A percentile compares a stretch with the other conserved stretches of the same genome.
Evolutionary conservation across 2,888 invertebrate species (phyloP).

Genomic region (Cheilosia pagana): DNA sequence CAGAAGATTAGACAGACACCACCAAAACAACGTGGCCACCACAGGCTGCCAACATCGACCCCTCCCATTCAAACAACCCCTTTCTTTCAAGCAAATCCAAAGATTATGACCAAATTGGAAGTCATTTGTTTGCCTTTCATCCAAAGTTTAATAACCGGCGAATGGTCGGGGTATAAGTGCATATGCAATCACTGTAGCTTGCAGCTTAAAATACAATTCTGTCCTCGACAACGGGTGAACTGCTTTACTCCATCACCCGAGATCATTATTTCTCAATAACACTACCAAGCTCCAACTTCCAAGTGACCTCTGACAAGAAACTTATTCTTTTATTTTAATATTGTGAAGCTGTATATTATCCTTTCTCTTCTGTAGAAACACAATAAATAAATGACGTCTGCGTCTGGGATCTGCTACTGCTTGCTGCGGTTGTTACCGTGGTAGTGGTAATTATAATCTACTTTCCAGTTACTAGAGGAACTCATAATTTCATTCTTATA

Average conservation of each 20-base stretch:
- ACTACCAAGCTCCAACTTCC: conserved; percentile 40
- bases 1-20: too few species aligned
- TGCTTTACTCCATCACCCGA: conserved; percentile 58
- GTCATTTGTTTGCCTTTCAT: too few species aligned
- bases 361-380: conserved; percentile 21
- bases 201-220: too few species aligned
- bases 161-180: too few species aligned
- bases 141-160: too few species aligned
- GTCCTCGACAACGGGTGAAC: not conserved
- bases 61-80: too few species aligned
- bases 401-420: too few species aligned
- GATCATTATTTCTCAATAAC: conserved; percentile 65
- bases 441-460: conserved; percentile 71
- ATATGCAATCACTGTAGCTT: too few species aligned
- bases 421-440: conserved; percentile 16
- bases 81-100: too few species aligned
- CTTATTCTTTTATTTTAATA: conserved; percentile 13
- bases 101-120: too few species aligned
- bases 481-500: conserved; percentile 68
- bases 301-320: conserved; percentile 58
- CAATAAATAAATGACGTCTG: conserved; percentile 33
- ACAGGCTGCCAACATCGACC: too few species aligned
- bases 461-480: conserved; percentile 60
- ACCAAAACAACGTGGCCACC: too few species aligned
- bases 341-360: not conserved